Evolutionary conservation across 2,888 invertebrate species (phyloP), one percentile per base, ranked within the genome.

Genomic region (Rotaria magnacalcarata): DNA sequence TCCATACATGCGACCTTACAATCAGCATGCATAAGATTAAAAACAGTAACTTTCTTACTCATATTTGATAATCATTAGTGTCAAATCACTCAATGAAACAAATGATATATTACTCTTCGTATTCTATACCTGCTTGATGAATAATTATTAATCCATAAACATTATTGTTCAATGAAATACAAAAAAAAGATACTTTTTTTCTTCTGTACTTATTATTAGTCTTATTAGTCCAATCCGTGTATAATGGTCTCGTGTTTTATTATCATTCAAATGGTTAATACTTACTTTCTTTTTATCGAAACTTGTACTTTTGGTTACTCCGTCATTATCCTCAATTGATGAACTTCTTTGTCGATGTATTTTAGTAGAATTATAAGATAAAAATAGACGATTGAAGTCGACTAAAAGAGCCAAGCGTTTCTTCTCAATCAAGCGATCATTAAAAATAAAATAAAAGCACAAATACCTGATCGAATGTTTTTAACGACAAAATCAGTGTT

Each of bases 61-160:
- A 67, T 67, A 67, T 67, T 74, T 41, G 16, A 41, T 74, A 34
- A 74, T 34, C 74, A 74, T 74, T 74, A 74, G 74, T 74, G 74
- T 74, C 74, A 74, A 58, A 7, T n/a, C 8, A 58, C 58, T 58
- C 58, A 24, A 58, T 58, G 34, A 58, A 10, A 58, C 5, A 8
- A 58, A 24, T 24, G 24, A 58, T n/a, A 58, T 58, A 58, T 24
- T 10, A 8, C 24, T n/a, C 8, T 58, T 58, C n/a, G 6, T n/a
- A 58, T 58, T 24, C 58, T n/a, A 58, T 58, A n/a, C n/a, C 58
- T 58, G 58, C 58, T n/a, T 58, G 10, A 58, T 58, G n/a, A 24
- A 58, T 58, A 58, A 10, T 58, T 58, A 58, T 58, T n/a, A n/a
- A 58, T 58, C 58, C 58, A 58, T 58, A 58, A 58, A 6, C n/a